These are phyloP conservation scores for Pseudopodoces humilis DNA, from an alignment of 2,113 vertebrate species.

Conservation along the genomic window DNA sequence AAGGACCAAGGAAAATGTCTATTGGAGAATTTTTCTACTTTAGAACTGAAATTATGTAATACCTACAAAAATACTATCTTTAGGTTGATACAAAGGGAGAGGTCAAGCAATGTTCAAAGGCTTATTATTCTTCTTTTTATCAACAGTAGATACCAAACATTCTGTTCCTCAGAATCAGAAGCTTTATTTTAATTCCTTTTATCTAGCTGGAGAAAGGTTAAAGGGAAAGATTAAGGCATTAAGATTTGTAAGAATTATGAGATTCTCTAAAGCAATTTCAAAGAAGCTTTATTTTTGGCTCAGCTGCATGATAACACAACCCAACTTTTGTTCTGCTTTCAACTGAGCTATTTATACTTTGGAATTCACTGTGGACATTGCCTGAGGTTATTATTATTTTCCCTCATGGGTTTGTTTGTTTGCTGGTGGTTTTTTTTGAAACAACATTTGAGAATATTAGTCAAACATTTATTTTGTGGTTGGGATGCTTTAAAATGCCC, in stretches of 20 bases:
- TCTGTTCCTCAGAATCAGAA: not conserved
- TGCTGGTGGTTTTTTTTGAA: not conserved
- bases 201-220: constrained; percentile 47
- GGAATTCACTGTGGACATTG: constrained; percentile 5
- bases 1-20: not conserved
- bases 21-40: not conserved
- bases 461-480: not conserved
- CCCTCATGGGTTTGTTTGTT: not conserved
- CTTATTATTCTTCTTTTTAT: constrained; percentile 28
- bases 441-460: not conserved
- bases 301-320: not conserved
- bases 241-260: constrained; percentile 27
- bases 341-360: constrained; percentile 46
- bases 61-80: not conserved
- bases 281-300: constrained; percentile 55
- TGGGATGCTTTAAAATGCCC: not conserved
- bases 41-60: not conserved
- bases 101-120: constrained; percentile 11
- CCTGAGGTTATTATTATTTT: constrained; percentile 17
- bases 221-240: constrained; percentile 56
- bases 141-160: not conserved
- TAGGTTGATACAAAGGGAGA: not conserved
- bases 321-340: constrained; percentile 39
- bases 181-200: constrained; percentile 60
- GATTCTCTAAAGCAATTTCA: constrained; percentile 33